Base-by-base conservation (phyloP, 2,113 vertebrate genomes). In the Nannospalax galili region DNA sequence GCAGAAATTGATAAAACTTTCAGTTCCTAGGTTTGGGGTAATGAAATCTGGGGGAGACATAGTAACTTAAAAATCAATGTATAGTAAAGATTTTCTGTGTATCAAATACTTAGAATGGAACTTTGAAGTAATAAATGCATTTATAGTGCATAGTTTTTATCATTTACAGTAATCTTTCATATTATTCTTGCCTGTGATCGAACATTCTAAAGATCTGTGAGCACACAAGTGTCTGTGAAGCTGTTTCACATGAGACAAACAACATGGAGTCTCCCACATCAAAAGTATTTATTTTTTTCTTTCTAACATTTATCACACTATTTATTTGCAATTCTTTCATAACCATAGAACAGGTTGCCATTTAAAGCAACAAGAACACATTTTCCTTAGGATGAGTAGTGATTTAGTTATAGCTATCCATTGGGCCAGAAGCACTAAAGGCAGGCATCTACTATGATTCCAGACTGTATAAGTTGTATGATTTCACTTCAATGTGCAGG, bases 191-290 rank as follows among this genome's bases (percentile, higher is more conserved):
- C 78, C 45, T 62, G 28, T 20, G 77, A 62, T 73, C 7, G 88
- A 80, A 32, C 24, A 45, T 95, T 95, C 32, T 92, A 52, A 82
- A 93, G 85, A 30, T n/a, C 32, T 85, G 7, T 9, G 88, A 7
- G 24, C 62, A 67, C 28, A 93, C 58, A 22, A 52, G 37, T 56
- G n/a, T 62, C 65, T 86, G 19, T 73, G 35, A 37, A 88, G 35
- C 26, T 28, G 9, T 52, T 79, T 74, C n/a, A 42, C 37, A 32
- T 3, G 45, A 86, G 70, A 24, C 12, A 56, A 40, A 19, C 75
- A 74, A 84, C 79, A 56, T 0, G 1, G 37, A 15, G 15, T 77
- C 45, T 78, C 7, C 9, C 16, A 7, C 32, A 20, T 78, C 35
- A 72, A 69, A 42, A 7, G 10, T 2, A 69, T 60, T 30, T 77